These are phyloP conservation scores for Strongylocentrotus purpuratus DNA, from an alignment of 35 echinoderm and acorn worm species.

Conservation along the genomic window DNA sequence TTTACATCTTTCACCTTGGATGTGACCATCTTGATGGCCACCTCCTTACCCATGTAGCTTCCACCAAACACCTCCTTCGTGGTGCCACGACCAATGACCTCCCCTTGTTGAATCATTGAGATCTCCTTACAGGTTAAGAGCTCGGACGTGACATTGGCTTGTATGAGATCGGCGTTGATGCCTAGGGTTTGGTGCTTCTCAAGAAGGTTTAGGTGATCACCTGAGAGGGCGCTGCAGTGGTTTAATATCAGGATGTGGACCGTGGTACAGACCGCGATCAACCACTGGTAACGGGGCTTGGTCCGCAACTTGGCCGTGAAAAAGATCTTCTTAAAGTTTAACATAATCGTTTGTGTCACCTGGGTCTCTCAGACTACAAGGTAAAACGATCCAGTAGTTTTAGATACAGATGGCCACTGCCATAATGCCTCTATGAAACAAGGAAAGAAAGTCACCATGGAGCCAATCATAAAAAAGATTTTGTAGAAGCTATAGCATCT, in stretches of 20 bases:
- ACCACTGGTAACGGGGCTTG: background rate
- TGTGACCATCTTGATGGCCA: constrained; percentile 93
- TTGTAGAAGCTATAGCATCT: background rate
- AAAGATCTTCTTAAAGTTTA: constrained; percentile 14
- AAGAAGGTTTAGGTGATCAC: background rate
- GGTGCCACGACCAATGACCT: constrained; percentile 65
- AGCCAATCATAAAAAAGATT: background rate
- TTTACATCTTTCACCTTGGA: constrained; percentile 74
- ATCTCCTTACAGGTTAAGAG: constrained; percentile 21
- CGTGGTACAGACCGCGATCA: background rate
- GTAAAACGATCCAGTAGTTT: background rate
- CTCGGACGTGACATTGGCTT: background rate
- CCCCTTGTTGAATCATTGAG: background rate
- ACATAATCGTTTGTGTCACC: background rate
- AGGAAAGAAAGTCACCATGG: background rate
- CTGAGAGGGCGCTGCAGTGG: constrained; percentile 1
- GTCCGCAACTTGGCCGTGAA: background rate
- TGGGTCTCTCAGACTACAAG: background rate
- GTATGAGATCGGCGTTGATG: constrained; percentile 15
- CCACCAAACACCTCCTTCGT: constrained; percentile 85
- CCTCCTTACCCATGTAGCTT: constrained; percentile 35
- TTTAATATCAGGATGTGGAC: background rate
- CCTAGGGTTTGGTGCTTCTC: background rate
- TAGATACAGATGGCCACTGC: background rate
- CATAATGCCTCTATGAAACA: background rate